Percentiles rank a stretch among this genome's conserved stretches.
Evolutionary conservation across 2,797 vertebrate species (phyloP).

Genomic region (Melanotaenia trifasciata): DNA sequence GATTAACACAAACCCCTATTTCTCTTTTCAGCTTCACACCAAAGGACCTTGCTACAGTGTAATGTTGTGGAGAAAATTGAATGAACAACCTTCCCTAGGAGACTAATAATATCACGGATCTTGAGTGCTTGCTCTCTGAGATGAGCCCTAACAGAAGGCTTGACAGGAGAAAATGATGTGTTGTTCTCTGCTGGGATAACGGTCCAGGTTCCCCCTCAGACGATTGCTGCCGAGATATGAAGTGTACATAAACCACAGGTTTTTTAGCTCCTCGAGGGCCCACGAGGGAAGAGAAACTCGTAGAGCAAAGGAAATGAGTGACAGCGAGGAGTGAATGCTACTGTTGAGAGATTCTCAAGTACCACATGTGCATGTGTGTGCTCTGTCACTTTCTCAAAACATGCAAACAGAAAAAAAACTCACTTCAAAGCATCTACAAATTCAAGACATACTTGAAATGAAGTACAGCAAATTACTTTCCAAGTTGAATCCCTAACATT

Average conservation of each 20-base stretch:
- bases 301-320: constrained; percentile 69
- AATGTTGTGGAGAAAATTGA: constrained; percentile 72
- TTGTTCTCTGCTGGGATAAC: constrained; percentile 78
- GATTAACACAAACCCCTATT: constrained; percentile 54
- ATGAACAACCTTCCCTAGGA: constrained; percentile 76
- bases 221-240: constrained; percentile 70
- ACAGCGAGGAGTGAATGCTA: constrained; percentile 63
- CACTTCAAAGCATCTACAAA: constrained; percentile 61
- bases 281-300: constrained; percentile 42
- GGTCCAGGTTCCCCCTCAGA: constrained; percentile 57
- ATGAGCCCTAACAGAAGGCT: constrained; percentile 78
- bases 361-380: constrained; percentile 27
- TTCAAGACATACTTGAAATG: constrained; percentile 65
- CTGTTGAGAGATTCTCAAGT: constrained; percentile 59
- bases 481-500: constrained; percentile 60
- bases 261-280: constrained; percentile 62
- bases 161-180: constrained; percentile 83
- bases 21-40: constrained; percentile 21
- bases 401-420: constrained; percentile 53
- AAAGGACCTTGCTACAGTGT: constrained; percentile 56
- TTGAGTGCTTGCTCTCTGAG: constrained; percentile 78
- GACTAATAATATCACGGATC: constrained; percentile 80
- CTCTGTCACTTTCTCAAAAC: constrained; percentile 54
- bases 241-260: constrained; percentile 77
- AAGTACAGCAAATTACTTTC: constrained; percentile 59